Evolutionary conservation across 2,113 vertebrate species (phyloP).

Genomic region (Okapia johnstoni): DNA sequence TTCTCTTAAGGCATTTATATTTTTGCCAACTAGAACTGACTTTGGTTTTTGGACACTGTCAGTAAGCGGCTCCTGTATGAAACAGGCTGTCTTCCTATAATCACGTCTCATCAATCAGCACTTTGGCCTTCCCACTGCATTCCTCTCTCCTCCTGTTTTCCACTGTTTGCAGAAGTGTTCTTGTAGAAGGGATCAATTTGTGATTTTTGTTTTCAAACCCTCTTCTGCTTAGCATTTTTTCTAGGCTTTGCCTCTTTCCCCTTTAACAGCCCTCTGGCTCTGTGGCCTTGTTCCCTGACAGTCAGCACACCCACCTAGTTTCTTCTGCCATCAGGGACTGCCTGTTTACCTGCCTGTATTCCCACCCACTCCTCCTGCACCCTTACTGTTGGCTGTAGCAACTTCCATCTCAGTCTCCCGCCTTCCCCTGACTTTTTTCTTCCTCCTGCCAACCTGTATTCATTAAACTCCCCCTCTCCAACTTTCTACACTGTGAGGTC

Average conservation of each 20-base stretch:
- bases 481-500: neutral
- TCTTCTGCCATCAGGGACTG: neutral
- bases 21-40: neutral
- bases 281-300: neutral
- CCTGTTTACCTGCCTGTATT: neutral
- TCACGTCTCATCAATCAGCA: neutral
- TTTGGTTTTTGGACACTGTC: neutral
- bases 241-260: neutral
- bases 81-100: neutral
- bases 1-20: neutral
- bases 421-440: neutral
- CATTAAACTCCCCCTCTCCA: neutral
- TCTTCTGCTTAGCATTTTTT: neutral
- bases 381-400: slow-evolving; percentile 3
- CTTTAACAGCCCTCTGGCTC: neutral
- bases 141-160: neutral
- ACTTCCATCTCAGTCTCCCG: neutral
- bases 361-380: neutral
- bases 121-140: neutral
- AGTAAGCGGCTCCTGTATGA: neutral
- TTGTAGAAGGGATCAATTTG: neutral
- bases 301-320: neutral
- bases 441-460: neutral
- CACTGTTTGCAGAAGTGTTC: neutral
- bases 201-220: slow-evolving; percentile 9